Conservation (phyloP, 1,140 invertebrate genomes). For the Charaxes varanes region DNA sequence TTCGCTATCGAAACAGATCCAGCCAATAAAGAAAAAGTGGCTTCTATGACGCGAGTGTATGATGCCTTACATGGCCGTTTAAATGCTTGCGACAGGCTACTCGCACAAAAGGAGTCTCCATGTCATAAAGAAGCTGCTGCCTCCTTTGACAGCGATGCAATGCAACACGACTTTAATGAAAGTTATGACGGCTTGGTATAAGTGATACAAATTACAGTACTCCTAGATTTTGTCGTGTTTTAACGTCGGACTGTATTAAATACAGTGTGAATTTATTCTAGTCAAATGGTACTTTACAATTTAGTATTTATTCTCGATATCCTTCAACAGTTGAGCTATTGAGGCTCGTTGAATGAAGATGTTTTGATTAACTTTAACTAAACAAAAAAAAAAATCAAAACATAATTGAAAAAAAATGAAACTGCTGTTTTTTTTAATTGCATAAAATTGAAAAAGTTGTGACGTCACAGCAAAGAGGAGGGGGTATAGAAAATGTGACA, state of each 20-base stretch:
- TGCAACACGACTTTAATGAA: constrained; percentile 49
- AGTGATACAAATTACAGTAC: neutral
- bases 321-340: too few relatives aligned
- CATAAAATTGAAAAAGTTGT: too few relatives aligned
- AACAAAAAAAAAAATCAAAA: too few relatives aligned
- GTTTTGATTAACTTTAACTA: too few relatives aligned
- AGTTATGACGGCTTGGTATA: constrained; percentile 46
- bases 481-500: too few relatives aligned
- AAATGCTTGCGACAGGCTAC: constrained; percentile 59
- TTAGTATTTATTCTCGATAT: too few relatives aligned
- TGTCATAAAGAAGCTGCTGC: constrained; percentile 32
- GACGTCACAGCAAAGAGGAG: too few relatives aligned
- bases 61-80: constrained; percentile 61
- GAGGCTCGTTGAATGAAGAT: too few relatives aligned
- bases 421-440: too few relatives aligned
- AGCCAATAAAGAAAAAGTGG: constrained; percentile 66
- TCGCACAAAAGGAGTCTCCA: constrained; percentile 51
- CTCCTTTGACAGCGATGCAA: constrained; percentile 45
- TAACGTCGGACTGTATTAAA: constrained; percentile 13
- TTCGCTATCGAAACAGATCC: constrained; percentile 71
- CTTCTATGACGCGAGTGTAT: constrained; percentile 67
- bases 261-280: constrained; percentile 16
- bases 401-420: too few relatives aligned
- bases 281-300: too few relatives aligned
- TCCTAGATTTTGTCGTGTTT: constrained; percentile 4